phyloP scores from a whole-genome alignment of 2,113 vertebrate species.

The Hucho hucho region DNA sequence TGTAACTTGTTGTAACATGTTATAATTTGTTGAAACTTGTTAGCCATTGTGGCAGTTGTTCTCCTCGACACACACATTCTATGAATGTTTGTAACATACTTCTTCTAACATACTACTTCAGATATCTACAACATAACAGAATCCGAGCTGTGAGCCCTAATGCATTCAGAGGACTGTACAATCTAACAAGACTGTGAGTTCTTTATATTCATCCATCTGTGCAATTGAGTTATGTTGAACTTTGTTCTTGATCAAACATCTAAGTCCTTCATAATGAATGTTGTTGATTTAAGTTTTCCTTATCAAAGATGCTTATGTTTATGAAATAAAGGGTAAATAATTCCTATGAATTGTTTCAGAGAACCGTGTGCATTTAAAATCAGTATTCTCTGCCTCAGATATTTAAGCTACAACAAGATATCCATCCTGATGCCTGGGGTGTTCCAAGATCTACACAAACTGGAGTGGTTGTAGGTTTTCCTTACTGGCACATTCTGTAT shows the following conservation, averaged over 20 bases:
- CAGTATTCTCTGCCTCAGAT: constrained; percentile 71
- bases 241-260: too few relatives aligned
- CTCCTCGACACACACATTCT: too few relatives aligned
- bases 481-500: constrained; percentile 4
- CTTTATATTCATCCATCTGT: not conserved
- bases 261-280: not conserved
- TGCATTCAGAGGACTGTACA: constrained; percentile 89
- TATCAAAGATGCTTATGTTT: not conserved
- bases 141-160: constrained; percentile 79
- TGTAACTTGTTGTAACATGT: too few relatives aligned
- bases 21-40: too few relatives aligned
- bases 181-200: constrained; percentile 91
- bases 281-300: not conserved
- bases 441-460: constrained; percentile 87
- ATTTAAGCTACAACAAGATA: constrained; percentile 90
- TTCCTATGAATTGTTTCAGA: not conserved
- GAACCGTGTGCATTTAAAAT: not conserved
- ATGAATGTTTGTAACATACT: too few relatives aligned
- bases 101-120: constrained; percentile 42
- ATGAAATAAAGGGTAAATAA: not conserved
- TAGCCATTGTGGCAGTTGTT: too few relatives aligned
- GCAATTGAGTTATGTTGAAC: not conserved
- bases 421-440: constrained; percentile 81
- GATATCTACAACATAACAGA: constrained; percentile 89
- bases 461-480: constrained; percentile 93